Conservation (phyloP, 2,797 vertebrate species). For the Parambassis ranga region DNA sequence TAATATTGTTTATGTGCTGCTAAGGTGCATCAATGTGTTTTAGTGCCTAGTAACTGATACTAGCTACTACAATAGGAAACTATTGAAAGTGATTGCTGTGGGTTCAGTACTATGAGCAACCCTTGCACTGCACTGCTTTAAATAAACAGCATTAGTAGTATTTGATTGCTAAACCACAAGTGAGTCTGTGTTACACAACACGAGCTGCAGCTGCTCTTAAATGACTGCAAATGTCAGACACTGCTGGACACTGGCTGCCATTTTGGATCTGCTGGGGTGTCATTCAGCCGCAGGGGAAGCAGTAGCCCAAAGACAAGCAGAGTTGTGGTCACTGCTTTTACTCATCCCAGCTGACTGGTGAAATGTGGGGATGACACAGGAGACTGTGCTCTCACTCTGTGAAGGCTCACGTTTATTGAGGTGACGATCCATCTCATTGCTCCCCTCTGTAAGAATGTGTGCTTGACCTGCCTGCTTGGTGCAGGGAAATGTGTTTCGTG, state of each 20-base stretch:
- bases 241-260: conserved; percentile 51
- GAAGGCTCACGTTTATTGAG: neutral
- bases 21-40: too few species aligned
- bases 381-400: neutral
- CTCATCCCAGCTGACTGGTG: neutral
- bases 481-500: neutral
- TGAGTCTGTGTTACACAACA: conserved; percentile 14
- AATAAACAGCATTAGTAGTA: too few species aligned
- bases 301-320: conserved; percentile 5
- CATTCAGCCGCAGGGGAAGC: conserved; percentile 47
- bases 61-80: too few species aligned
- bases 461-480: neutral
- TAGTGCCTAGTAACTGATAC: too few species aligned
- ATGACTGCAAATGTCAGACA: conserved; percentile 38
- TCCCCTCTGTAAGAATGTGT: neutral
- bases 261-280: conserved; percentile 49
- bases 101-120: too few species aligned
- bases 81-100: too few species aligned
- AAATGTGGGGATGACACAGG: neutral
- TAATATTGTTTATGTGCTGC: too few species aligned
- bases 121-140: too few species aligned
- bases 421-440: neutral
- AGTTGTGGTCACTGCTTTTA: conserved; percentile 7
- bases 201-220: conserved; percentile 42
- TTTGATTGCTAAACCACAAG: neutral